Conservation (phyloP, 2,797 vertebrate genomes). For the Mus spretus region DNA sequence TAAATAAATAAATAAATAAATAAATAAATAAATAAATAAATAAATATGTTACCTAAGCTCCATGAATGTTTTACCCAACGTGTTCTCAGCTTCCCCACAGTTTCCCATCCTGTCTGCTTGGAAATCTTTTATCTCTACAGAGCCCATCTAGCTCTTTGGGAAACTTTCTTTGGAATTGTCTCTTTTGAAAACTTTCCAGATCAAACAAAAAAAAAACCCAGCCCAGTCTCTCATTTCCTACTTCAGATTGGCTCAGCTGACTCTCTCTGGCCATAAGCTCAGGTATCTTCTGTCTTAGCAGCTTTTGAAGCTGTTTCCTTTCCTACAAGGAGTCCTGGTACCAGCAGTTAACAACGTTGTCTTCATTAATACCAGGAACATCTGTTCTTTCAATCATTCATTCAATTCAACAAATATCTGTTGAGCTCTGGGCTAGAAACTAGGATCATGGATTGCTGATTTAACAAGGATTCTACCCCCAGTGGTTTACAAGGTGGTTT, state of each 20-base stretch:
- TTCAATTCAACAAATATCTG: conserved; percentile 43
- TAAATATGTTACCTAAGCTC: too few species aligned
- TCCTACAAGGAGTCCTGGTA: not conserved
- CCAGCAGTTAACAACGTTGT: not conserved
- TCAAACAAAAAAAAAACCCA: not conserved
- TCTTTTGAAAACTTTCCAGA: conserved; percentile 9
- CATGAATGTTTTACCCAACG: not conserved
- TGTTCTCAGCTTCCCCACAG: not conserved
- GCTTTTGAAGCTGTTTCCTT: conserved; percentile 30
- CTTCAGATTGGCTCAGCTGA: not conserved
- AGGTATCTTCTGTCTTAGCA: not conserved
- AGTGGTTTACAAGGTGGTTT: not conserved
- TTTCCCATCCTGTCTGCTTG: not conserved
- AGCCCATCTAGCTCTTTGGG: not conserved
- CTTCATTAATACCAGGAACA: not conserved
- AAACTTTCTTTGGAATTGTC: not conserved
- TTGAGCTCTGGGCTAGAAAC: not conserved
- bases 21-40: too few species aligned
- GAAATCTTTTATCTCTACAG: conserved; percentile 15
- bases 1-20: too few species aligned
- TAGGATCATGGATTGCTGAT: not conserved
- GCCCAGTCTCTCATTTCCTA: conserved; percentile 1
- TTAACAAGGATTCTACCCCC: not conserved
- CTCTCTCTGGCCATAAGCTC: not conserved
- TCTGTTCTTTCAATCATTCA: not conserved